Percentiles rank a stretch among this genome's conserved stretches.
phyloP scores from a whole-genome alignment of 2,888 invertebrate species.

The Sesia apiformis region DNA sequence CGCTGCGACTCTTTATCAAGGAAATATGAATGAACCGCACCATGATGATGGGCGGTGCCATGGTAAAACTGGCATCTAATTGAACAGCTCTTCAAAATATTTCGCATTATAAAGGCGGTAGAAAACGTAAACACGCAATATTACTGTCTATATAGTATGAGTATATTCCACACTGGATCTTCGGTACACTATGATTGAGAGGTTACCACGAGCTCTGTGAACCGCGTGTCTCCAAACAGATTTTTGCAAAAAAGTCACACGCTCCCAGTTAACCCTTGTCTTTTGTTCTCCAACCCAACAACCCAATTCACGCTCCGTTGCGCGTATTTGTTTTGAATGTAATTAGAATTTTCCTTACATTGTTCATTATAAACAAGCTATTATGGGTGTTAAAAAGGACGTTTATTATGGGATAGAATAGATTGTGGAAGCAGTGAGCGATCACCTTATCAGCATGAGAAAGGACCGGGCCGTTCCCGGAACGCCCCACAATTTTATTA shows the following conservation, averaged over 20 bases:
- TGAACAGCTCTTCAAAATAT: no score
- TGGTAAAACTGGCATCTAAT: no score
- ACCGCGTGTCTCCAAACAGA: conserved; percentile 48
- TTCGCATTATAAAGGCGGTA: no score
- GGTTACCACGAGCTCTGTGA: conserved; percentile 24
- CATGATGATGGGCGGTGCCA: no score
- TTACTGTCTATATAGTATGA: no score
- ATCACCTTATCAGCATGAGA: conserved; percentile 53
- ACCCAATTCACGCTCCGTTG: conserved; percentile 36
- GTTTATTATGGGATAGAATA: not conserved
- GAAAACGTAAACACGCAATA: no score
- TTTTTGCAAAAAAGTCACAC: conserved; percentile 43
- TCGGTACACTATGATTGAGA: no score
- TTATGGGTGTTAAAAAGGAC: conserved; percentile 19
- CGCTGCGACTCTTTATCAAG: no score
- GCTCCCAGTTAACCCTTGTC: conserved; percentile 39
- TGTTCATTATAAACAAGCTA: conserved; percentile 33
- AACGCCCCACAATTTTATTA: conserved; percentile 61
- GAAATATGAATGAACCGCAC: no score
- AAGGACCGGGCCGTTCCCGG: conserved; percentile 27
- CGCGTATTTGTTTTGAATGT: conserved; percentile 40
- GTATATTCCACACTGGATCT: no score
- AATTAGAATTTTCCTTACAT: conserved; percentile 40
- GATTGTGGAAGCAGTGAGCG: conserved; percentile 1
- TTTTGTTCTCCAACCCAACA: conserved; percentile 41